Conservation (phyloP, 2,113 vertebrate genomes). For the Rhabdomys dilectus region DNA sequence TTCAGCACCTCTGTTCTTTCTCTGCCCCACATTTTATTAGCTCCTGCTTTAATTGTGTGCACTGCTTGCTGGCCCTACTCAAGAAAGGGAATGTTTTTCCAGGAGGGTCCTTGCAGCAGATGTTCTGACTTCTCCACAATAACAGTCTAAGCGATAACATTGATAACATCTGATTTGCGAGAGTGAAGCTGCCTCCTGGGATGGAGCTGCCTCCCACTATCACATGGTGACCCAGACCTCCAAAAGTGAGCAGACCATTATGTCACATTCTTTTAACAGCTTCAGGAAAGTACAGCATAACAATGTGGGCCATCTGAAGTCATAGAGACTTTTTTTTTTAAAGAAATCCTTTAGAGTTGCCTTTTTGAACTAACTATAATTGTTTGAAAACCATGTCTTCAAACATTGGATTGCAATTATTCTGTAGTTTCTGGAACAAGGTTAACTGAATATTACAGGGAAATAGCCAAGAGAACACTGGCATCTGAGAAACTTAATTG, state of each 20-base stretch:
- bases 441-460: conserved; percentile 7
- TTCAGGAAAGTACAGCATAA: conserved; percentile 40
- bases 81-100: conserved; percentile 52
- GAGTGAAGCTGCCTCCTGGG: conserved; percentile 50
- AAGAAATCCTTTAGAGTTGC: conserved; percentile 42
- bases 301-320: conserved; percentile 54
- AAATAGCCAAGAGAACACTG: not conserved
- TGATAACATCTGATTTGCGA: conserved; percentile 68
- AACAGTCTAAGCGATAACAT: conserved; percentile 67
- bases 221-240: conserved; percentile 40
- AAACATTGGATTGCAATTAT: conserved; percentile 43
- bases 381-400: conserved; percentile 52
- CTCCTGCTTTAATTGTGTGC: not conserved
- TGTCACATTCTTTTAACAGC: conserved; percentile 64
- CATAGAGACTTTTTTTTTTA: not conserved
- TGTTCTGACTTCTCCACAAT: conserved; percentile 64
- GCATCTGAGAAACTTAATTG: not conserved
- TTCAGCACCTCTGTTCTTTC: conserved; percentile 38
- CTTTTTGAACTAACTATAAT: conserved; percentile 64
- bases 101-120: conserved; percentile 55
- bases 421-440: conserved; percentile 2
- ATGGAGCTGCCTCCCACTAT: conserved; percentile 43
- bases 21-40: not conserved
- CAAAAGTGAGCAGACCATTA: not conserved
- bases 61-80: conserved; percentile 6